Percentiles rank a stretch among this genome's conserved stretches.
phyloP scores from a whole-genome alignment of 2,113 vertebrate species.

The Pachypanchax playfairii region DNA sequence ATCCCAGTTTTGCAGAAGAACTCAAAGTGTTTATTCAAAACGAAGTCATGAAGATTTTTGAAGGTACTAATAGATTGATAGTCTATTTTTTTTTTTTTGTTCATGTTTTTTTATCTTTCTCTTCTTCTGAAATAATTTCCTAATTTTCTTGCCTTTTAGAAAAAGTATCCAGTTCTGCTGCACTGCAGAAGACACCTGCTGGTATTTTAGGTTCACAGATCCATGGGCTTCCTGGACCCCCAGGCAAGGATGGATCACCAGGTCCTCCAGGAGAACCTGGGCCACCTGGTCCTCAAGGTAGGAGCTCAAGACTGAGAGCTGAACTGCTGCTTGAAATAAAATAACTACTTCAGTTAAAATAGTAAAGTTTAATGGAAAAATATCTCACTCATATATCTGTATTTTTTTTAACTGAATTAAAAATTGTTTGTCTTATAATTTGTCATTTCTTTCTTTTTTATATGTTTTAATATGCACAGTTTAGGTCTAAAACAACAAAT shows the following conservation, averaged over 20 bases:
- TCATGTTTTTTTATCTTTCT: background rate
- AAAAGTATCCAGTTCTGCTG: conserved; percentile 81
- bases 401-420: conserved; percentile 20
- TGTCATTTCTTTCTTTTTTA: background rate
- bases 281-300: conserved; percentile 90
- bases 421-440: background rate
- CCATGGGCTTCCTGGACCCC: conserved; percentile 87
- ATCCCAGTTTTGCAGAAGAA: conserved; percentile 87
- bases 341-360: background rate
- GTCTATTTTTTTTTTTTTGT: background rate
- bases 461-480: conserved; percentile 6
- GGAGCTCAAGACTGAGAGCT: conserved; percentile 49
- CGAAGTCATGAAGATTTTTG: conserved; percentile 91
- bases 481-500: background rate
- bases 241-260: conserved; percentile 89
- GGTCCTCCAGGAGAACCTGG: conserved; percentile 89
- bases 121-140: background rate
- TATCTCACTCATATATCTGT: conserved; percentile 33
- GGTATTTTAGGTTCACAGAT: conserved; percentile 88
- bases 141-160: conserved; percentile 51
- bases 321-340: conserved; percentile 32
- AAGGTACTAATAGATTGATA: conserved; percentile 80
- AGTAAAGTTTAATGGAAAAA: background rate
- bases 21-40: conserved; percentile 89
- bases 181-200: conserved; percentile 86